Evolutionary conservation across 2,797 vertebrate species (phyloP).

Genomic region (Phataginus tricuspis): DNA sequence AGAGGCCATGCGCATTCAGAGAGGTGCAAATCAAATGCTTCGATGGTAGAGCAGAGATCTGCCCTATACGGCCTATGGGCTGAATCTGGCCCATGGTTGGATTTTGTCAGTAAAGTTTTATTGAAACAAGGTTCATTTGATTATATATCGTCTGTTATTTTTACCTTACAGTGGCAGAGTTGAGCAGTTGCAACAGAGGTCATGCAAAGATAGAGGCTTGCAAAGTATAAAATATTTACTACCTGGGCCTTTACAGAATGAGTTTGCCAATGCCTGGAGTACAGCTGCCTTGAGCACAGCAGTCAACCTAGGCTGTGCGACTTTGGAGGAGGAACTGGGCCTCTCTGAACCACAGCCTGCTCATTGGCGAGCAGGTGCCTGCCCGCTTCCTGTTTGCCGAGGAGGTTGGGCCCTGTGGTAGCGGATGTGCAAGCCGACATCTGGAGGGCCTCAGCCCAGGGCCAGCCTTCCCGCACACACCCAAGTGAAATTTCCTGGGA

Average conservation of each 20-base stretch:
- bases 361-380: background rate
- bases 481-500: background rate
- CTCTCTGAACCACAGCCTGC: background rate
- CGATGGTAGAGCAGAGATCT: background rate
- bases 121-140: background rate
- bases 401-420: rapidly evolving
- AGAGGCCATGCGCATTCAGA: no score
- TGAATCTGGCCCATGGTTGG: background rate
- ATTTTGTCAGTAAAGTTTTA: background rate
- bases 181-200: background rate
- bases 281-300: background rate
- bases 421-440: background rate
- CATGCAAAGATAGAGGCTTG: no score
- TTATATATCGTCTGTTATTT: no score
- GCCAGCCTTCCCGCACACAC: no score
- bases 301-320: background rate
- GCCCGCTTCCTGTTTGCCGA: rapidly evolving
- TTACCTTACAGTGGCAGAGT: no score
- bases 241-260: background rate
- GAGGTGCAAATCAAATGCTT: background rate
- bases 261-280: background rate
- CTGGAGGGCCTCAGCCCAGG: background rate
- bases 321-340: rapidly evolving
- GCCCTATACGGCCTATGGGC: no score
- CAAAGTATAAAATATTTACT: background rate